phyloP scores from a whole-genome alignment of 2,797 vertebrate species.

The Malurus leucopterus region DNA sequence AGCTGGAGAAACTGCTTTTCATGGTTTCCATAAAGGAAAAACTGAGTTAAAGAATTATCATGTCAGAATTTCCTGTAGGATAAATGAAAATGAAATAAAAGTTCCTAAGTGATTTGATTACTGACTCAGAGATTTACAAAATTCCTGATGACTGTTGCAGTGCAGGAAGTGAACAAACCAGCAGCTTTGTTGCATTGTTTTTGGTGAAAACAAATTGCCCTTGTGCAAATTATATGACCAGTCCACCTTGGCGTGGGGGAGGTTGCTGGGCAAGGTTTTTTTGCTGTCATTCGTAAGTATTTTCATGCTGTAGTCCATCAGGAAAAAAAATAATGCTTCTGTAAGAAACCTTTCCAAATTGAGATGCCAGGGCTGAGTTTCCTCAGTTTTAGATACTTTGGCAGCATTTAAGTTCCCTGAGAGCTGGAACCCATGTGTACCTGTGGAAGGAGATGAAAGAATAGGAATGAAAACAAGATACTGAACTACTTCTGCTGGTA shows the following conservation, averaged over 20 bases:
- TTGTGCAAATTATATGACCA: background rate
- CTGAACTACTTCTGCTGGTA: conserved; percentile 37
- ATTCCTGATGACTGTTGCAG: background rate
- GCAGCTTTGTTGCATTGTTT: background rate
- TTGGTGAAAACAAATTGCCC: background rate
- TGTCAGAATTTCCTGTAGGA: conserved; percentile 40
- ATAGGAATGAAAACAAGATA: conserved; percentile 42
- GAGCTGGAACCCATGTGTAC: background rate
- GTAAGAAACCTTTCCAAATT: background rate
- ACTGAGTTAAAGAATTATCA: conserved; percentile 14
- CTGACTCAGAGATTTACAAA: background rate
- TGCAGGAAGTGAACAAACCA: background rate
- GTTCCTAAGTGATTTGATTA: background rate
- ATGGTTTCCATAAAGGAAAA: conserved; percentile 22
- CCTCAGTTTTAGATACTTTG: background rate
- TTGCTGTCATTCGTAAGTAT: background rate
- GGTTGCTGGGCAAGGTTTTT: background rate
- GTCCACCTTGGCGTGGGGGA: background rate
- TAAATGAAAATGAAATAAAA: conserved; percentile 40
- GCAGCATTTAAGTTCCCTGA: conserved; percentile 6
- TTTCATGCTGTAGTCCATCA: background rate
- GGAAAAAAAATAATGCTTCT: background rate
- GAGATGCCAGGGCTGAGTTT: background rate
- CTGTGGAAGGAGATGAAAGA: conserved; percentile 57
- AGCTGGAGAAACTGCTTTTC: conserved; percentile 42